Evolutionary conservation across 1,140 invertebrate species (phyloP), one percentile per base, ranked within the genome.

Genomic region (Pogonomyrmex barbatus): DNA sequence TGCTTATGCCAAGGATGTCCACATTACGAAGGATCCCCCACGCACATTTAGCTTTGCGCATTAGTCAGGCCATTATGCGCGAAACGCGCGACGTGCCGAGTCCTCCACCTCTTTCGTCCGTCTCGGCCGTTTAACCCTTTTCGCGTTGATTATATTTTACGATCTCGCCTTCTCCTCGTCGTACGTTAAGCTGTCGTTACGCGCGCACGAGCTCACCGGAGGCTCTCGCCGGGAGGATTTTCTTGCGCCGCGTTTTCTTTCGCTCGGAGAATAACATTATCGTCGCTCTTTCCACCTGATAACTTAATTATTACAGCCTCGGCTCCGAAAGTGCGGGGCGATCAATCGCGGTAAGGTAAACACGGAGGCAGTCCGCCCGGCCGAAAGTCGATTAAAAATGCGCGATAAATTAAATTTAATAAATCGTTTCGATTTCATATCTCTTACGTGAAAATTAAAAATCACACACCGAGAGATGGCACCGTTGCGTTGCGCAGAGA

Each of bases 1-100:
- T 89, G 91, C 91, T 93, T 93, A 92, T 92, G 91, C 91, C 92
- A 93, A 93, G 92, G 92, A 92, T 92, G 90, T 92, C 92, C 91
- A 91, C 90, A 91, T 92, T 93, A 91, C 92, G 81, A 89, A 89
- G 91, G 91, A 91, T 79, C 71, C 85, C 62, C 84, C 82, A 75
- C 73, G 87, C 81, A 54, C 67, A 54, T 88, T 89, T 88, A 83
- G 82, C 70, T 76, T 79, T 33, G 10, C 52, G 81, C 88, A 78
- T 91, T 92, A 91, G 88, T 85, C 82, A 90, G 88, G 84, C 90
- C 88, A 90, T 90, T 92, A 90, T 89, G 75, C 47, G 56, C 47
- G 56, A 47, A 50, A 14, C 63, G 65, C 67, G 65, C 65, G 56
- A 87, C 50, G 58, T 47, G 79, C 50, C 67, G 79, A 82, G 79